These are phyloP conservation scores for Oryzias woworae DNA, from an alignment of 2,113 vertebrate genomes.

Conservation along the genomic window DNA sequence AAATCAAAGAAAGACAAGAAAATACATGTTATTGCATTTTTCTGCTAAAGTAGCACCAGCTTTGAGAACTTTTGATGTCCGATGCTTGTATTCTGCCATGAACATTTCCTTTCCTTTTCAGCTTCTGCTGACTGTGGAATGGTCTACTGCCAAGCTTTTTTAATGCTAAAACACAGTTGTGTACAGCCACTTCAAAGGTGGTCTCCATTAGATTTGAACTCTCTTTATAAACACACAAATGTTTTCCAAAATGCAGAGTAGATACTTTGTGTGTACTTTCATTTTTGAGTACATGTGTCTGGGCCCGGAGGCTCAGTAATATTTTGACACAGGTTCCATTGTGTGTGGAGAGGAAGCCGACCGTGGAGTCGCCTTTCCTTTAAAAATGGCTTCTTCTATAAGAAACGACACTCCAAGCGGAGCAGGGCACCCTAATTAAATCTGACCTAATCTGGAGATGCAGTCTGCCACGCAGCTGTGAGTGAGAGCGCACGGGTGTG, in stretches of 20 bases:
- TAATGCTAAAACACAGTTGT: slow-evolving; percentile 41
- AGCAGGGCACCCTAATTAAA: slow-evolving; percentile 74
- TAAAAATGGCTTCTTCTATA: slow-evolving; percentile 75
- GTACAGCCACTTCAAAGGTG: slow-evolving; percentile 24
- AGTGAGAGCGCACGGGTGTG: slow-evolving; percentile 32
- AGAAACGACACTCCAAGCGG: slow-evolving; percentile 74
- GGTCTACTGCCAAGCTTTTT: slow-evolving; percentile 43
- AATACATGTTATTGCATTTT: neutral
- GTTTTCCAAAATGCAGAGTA: slow-evolving; percentile 28
- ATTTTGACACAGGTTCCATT: slow-evolving; percentile 50
- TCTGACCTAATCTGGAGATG: slow-evolving; percentile 76
- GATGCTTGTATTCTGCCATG: slow-evolving; percentile 28
- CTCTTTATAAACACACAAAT: slow-evolving; percentile 30
- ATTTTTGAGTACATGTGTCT: slow-evolving; percentile 17
- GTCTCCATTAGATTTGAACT: slow-evolving; percentile 51
- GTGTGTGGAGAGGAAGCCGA: slow-evolving; percentile 46
- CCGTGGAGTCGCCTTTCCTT: slow-evolving; percentile 51
- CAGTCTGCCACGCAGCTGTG: slow-evolving; percentile 73
- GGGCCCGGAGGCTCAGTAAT: slow-evolving; percentile 51
- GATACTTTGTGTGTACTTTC: slow-evolving; percentile 18
- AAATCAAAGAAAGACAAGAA: no score
- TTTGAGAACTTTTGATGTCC: slow-evolving; percentile 16
- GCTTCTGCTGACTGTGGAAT: slow-evolving; percentile 37
- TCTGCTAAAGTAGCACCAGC: slow-evolving; percentile 34
- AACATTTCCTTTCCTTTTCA: slow-evolving; percentile 23